phyloP scores from a whole-genome alignment of 53 echinoderm and acorn worm species.

The Paelopatides confundens region DNA sequence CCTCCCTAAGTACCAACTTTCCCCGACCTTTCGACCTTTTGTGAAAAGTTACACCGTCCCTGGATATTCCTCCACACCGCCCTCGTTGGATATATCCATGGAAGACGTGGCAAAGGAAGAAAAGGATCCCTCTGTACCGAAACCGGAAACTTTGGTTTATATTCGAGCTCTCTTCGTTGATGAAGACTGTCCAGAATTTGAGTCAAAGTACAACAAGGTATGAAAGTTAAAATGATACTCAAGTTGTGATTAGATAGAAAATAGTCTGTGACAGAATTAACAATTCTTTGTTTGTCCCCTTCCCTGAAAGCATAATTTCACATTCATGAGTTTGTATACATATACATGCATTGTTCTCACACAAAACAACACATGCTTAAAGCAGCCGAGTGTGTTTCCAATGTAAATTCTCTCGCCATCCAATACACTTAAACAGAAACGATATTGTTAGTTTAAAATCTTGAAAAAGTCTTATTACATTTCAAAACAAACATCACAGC shows the following conservation, averaged over 20 bases:
- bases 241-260: neutral
- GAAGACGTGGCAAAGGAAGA: conserved; percentile 54
- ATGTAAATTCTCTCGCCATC: no score
- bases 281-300: neutral
- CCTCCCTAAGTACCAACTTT: conserved; percentile 55
- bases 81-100: conserved; percentile 77
- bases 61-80: conserved; percentile 83
- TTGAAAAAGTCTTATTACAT: no score
- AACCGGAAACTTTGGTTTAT: conserved; percentile 78
- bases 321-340: neutral
- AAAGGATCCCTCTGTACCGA: neutral
- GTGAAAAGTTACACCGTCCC: neutral
- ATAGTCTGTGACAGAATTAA: neutral
- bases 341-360: no score
- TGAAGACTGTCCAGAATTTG: conserved; percentile 82
- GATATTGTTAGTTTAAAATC: no score
- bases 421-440: no score
- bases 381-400: no score
- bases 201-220: conserved; percentile 86
- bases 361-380: no score
- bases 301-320: neutral
- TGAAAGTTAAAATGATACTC: neutral
- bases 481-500: no score
- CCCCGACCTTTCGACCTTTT: conserved; percentile 29
- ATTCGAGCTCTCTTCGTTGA: conserved; percentile 89